Evolutionary conservation across 1,140 invertebrate species (phyloP).

Genomic region (Bombyx mandarina): DNA sequence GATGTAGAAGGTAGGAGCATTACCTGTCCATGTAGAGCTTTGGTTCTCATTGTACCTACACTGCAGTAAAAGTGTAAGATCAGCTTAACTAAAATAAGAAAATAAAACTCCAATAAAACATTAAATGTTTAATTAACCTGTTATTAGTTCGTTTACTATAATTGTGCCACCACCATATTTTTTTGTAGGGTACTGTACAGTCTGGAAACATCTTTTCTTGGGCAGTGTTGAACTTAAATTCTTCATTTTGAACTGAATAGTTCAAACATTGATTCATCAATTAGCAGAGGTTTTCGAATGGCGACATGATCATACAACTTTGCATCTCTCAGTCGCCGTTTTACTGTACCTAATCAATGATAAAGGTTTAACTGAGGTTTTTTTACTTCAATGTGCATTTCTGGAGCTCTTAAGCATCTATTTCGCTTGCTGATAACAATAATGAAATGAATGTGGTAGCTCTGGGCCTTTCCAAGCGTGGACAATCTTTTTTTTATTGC

Average conservation of each 20-base stretch:
- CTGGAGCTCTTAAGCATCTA: conserved; percentile 15
- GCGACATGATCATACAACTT: conserved; percentile 8
- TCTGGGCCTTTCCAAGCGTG: conserved; percentile 7
- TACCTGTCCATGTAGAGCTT: no score
- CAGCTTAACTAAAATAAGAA: no score
- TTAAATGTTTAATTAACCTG: no score
- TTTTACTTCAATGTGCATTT: conserved; percentile 17
- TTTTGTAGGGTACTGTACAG: background rate
- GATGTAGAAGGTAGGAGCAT: no score
- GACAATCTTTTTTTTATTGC: background rate
- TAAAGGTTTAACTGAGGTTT: conserved; percentile 12
- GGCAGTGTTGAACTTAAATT: conserved; percentile 6
- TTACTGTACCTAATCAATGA: conserved; percentile 6
- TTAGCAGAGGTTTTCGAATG: conserved; percentile 9
- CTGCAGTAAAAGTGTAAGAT: no score
- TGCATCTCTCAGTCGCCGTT: conserved; percentile 1
- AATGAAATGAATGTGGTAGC: conserved; percentile 8
- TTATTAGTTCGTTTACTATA: background rate
- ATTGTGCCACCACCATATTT: conserved; percentile 1
- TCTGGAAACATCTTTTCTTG: background rate
- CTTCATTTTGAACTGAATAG: conserved; percentile 2
- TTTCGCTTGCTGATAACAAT: conserved; percentile 13
- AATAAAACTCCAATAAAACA: no score
- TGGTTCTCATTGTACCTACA: no score
- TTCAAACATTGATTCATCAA: conserved; percentile 9